Evolutionary conservation across 2,797 vertebrate genomes (phyloP).

Genomic region (Mallotus villosus): DNA sequence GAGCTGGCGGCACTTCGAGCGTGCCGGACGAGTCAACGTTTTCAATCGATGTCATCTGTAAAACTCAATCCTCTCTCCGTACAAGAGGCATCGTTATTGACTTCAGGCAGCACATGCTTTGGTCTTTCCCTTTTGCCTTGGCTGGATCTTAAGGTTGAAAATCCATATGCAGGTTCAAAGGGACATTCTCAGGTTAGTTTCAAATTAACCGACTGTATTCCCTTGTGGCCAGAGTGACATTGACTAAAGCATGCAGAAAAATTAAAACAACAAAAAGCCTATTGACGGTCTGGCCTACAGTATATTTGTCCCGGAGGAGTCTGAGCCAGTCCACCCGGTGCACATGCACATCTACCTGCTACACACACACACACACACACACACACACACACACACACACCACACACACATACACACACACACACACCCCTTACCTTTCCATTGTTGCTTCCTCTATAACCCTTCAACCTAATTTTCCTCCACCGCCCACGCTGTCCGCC

Average conservation of each 20-base stretch:
- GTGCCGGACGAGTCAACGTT: no score
- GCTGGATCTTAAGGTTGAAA: background rate
- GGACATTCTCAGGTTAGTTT: slow-evolving; percentile 25
- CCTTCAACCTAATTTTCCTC: slow-evolving; percentile 21
- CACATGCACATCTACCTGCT: background rate
- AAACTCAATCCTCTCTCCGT: no score
- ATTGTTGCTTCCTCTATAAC: slow-evolving; percentile 3
- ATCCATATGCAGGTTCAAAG: slow-evolving; percentile 29
- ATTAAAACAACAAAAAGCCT: slow-evolving; percentile 11
- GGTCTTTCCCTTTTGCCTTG: slow-evolving; percentile 1
- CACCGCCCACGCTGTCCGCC: background rate
- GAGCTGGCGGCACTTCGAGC: no score
- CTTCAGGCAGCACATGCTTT: background rate
- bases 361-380: slow-evolving; percentile 10
- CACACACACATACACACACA: slow-evolving; percentile 18
- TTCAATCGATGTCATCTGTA: no score
- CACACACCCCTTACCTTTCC: slow-evolving; percentile 7
- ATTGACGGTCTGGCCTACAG: slow-evolving; percentile 48
- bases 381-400: slow-evolving; percentile 14
- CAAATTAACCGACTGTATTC: slow-evolving; percentile 14
- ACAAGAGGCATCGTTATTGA: background rate
- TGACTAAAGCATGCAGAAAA: slow-evolving; percentile 4
- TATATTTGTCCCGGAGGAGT: slow-evolving; percentile 18
- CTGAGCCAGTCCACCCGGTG: background rate
- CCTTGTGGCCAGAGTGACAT: slow-evolving; percentile 3